Evolutionary conservation across 2,113 vertebrate species (phyloP).

Genomic region (Axis porcinus): DNA sequence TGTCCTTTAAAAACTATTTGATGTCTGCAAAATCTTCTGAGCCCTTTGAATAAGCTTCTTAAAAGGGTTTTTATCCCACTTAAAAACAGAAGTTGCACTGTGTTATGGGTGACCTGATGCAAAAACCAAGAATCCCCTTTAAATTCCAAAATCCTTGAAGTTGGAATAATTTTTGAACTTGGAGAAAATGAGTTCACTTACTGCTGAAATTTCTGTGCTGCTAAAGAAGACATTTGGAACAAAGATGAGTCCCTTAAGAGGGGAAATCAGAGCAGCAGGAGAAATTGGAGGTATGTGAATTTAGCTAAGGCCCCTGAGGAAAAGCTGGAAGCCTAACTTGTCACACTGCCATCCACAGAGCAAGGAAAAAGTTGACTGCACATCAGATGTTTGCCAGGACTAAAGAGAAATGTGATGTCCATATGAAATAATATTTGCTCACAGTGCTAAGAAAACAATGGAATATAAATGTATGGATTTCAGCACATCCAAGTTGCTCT

Average conservation of each 20-base stretch:
- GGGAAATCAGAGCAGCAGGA: conserved; percentile 21
- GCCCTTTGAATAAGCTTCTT: conserved; percentile 63
- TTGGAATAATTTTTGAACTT: conserved; percentile 54
- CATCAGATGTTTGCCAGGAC: conserved; percentile 51
- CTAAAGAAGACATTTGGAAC: conserved; percentile 69
- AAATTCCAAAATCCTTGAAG: conserved; percentile 68
- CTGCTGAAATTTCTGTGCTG: conserved; percentile 21
- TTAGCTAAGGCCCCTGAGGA: background rate
- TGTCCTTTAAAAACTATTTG: conserved; percentile 70
- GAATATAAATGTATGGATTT: conserved; percentile 48
- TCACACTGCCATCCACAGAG: conserved; percentile 33
- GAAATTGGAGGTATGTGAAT: conserved; percentile 27
- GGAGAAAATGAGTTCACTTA: conserved; percentile 48
- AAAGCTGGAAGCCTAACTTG: conserved; percentile 34
- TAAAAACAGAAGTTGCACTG: conserved; percentile 68
- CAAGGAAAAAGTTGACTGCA: conserved; percentile 28
- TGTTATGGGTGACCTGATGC: conserved; percentile 61
- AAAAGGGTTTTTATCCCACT: conserved; percentile 61
- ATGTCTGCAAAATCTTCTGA: conserved; percentile 64
- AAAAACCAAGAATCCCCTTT: conserved; percentile 63
- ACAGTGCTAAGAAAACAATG: conserved; percentile 31
- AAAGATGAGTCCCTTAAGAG: conserved; percentile 61
- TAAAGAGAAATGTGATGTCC: conserved; percentile 67
- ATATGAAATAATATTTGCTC: conserved; percentile 66
- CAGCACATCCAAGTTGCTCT: conserved; percentile 39